Percentiles rank a stretch among this genome's conserved stretches.
phyloP scores from a whole-genome alignment of 1,140 invertebrate species.

The Diorhabda elongata region DNA sequence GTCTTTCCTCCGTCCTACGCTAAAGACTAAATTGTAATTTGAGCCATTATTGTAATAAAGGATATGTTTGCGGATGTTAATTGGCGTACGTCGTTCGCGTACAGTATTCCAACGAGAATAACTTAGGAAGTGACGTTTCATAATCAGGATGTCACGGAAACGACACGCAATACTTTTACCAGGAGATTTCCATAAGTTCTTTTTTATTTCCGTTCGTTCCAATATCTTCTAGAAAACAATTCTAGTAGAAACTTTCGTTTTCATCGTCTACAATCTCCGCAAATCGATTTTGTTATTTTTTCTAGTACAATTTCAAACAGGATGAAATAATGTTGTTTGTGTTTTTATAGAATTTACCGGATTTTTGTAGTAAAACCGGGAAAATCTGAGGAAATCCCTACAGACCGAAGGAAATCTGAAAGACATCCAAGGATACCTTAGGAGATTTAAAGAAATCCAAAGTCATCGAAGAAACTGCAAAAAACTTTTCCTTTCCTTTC shows the following conservation, averaged over 20 bases:
- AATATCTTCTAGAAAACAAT: neutral
- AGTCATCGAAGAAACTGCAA: too few species aligned
- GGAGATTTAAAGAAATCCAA: too few species aligned
- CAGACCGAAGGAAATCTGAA: too few species aligned
- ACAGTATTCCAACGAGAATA: neutral
- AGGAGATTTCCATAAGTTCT: neutral
- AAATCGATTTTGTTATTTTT: too few species aligned
- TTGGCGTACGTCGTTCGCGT: neutral
- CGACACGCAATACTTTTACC: neutral
- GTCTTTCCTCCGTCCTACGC: neutral
- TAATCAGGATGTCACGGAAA: conserved; percentile 2
- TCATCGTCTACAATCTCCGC: too few species aligned
- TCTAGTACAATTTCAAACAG: too few species aligned
- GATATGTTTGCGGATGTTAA: conserved; percentile 2
- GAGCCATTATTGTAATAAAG: neutral
- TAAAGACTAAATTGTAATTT: neutral
- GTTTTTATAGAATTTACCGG: too few species aligned
- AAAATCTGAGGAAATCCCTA: too few species aligned
- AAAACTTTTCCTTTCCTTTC: too few species aligned
- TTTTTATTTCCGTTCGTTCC: neutral
- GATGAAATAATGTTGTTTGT: too few species aligned
- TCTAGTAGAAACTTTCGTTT: neutral
- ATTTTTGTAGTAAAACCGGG: too few species aligned
- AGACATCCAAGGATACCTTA: too few species aligned
- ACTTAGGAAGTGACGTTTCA: neutral